Evolutionary conservation across 2,888 invertebrate genomes (phyloP).

Genomic region (Himalopsyche anomala): DNA sequence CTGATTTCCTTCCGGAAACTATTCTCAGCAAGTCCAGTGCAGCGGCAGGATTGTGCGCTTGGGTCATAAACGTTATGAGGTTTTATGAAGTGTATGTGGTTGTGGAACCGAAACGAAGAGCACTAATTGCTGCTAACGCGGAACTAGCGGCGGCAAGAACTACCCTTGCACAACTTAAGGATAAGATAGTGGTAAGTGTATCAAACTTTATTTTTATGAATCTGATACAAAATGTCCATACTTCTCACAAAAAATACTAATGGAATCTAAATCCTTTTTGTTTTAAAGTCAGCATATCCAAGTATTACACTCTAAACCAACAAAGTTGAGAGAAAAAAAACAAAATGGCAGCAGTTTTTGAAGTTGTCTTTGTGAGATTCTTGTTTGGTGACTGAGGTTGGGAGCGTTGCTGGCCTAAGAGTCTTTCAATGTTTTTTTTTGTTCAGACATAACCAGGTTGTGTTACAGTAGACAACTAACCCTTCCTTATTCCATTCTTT

Average conservation of each 20-base stretch:
- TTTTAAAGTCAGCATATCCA: too few species aligned
- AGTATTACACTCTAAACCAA: too few species aligned
- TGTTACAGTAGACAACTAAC: too few species aligned
- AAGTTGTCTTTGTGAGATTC: too few species aligned
- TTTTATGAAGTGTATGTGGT: constrained; percentile 94
- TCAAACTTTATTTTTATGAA: not conserved
- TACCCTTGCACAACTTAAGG: constrained; percentile 86
- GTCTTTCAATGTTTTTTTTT: too few species aligned
- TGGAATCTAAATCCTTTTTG: too few species aligned
- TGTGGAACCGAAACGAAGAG: constrained; percentile 93
- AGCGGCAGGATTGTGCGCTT: constrained; percentile 94
- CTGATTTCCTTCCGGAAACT: constrained; percentile 90
- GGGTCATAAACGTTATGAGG: constrained; percentile 94
- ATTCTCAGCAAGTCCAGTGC: constrained; percentile 92
- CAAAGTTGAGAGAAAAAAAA: too few species aligned
- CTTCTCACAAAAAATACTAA: not conserved
- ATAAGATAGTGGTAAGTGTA: constrained; percentile 78
- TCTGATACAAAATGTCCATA: not conserved
- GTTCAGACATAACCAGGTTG: too few species aligned
- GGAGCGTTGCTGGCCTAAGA: too few species aligned
- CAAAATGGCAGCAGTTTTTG: too few species aligned
- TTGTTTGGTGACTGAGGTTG: too few species aligned
- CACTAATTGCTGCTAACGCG: constrained; percentile 89
- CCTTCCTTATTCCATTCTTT: too few species aligned
- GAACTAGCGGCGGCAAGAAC: constrained; percentile 89